Evolutionary conservation across 2,797 vertebrate species (phyloP), one percentile per base, ranked within the genome.

Genomic region (Pangasius macronema): DNA sequence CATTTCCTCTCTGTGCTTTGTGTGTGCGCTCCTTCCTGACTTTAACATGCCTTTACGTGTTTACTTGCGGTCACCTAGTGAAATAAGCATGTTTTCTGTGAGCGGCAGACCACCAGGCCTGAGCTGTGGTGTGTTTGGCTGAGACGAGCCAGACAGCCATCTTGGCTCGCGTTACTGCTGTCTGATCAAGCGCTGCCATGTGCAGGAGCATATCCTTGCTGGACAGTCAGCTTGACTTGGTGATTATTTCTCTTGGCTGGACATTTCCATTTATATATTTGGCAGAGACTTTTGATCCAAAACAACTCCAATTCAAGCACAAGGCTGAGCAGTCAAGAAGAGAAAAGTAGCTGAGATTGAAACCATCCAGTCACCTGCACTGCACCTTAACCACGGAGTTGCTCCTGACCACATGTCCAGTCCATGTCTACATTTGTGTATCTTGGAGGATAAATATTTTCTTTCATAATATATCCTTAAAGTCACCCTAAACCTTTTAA

Each of bases 41-140:
- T 88, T 87, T 87, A 88, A 92, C 90, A 90, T 93, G 90, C 94
- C 87, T 82, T 79, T 63, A 61, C 90, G 83, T 93, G 94, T 93
- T 95, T 94, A 94, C 94, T 93, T 93, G 93, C 77, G 92, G 93
- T 93, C 92, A 92, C 91, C 88, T 91, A 93, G 91, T 92, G 92
- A 91, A 91, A 89, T 90, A 90, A 59, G 55, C 93, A 93, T 95
- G 94, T 95, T 95, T 95, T 92, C 91, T 96, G 94, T 95, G 94
- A 95, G 94, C 94, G 90, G 93, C 93, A 93, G 96, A 97, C 96
- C 97, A 96, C 96, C 94, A 91, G 92, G 93, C 88, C 91, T 93
- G 92, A 94, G 92, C 96, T 97, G 94, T 95, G 96, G 92, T 94
- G 94, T 84, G 92, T 91, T 94, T 92, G 92, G 92, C 91, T 93